A percentile compares a stretch with the other conserved stretches of the same genome.
Evolutionary conservation across 2,797 vertebrate species (phyloP).

Genomic region (Bradypus variegatus): DNA sequence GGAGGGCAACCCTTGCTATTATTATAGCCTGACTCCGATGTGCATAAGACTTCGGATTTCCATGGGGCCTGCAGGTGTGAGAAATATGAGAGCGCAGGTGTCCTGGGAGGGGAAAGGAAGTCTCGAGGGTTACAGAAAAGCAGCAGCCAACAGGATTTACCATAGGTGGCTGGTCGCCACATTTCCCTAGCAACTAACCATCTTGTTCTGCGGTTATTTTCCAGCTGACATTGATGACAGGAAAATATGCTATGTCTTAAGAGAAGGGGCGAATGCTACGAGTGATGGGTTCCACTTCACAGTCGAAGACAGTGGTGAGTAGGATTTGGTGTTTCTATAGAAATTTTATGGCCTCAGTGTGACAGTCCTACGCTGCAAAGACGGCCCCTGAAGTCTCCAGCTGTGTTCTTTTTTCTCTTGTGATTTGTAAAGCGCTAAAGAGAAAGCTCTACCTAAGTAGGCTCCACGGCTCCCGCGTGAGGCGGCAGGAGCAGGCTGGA

Average conservation of each 20-base stretch:
- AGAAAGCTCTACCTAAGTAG: not conserved
- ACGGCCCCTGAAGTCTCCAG: not conserved
- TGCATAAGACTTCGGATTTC: conserved; percentile 34
- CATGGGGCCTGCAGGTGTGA: not conserved
- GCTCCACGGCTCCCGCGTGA: not conserved
- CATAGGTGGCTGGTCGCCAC: not conserved
- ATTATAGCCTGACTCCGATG: conserved; percentile 43
- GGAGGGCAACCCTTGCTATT: conserved; percentile 50
- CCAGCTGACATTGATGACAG: conserved; percentile 93
- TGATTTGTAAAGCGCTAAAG: not conserved
- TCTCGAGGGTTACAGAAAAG: not conserved
- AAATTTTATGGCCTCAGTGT: not conserved
- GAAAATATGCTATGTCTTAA: conserved; percentile 93
- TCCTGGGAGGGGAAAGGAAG: not conserved
- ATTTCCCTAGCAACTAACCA: conserved; percentile 13
- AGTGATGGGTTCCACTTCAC: conserved; percentile 90
- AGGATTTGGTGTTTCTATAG: not conserved
- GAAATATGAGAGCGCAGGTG: not conserved
- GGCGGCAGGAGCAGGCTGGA: not conserved
- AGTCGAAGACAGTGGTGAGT: conserved; percentile 90
- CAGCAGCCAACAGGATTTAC: not conserved
- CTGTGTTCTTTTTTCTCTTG: not conserved
- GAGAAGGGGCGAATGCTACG: conserved; percentile 81
- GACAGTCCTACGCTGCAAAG: not conserved
- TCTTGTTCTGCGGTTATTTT: conserved; percentile 50